Evolutionary conservation across 2,888 invertebrate genomes (phyloP).

Genomic region (Leucophenga maculata): DNA sequence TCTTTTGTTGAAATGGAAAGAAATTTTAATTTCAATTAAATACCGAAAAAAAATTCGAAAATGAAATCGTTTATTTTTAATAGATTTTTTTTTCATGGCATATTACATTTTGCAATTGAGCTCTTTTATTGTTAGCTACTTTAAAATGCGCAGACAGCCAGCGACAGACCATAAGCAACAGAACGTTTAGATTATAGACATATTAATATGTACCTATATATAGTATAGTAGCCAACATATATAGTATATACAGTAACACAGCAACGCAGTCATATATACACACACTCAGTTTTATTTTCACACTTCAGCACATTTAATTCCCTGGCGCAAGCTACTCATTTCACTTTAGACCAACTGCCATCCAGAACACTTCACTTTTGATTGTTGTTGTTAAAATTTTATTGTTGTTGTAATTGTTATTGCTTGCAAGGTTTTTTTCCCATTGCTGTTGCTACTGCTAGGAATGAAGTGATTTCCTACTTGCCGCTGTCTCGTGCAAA

Average conservation of each 20-base stretch:
- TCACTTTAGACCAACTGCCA: too few species aligned
- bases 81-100: neutral
- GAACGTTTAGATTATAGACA: slow-evolving; percentile 20
- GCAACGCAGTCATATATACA: neutral
- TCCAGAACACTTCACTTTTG: slow-evolving; percentile 3
- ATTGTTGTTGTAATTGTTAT: slow-evolving; percentile 39
- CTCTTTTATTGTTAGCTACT: neutral
- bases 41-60: neutral
- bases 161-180: neutral
- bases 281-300: slow-evolving; percentile 41
- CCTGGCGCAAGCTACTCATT: neutral
- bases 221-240: too few species aligned
- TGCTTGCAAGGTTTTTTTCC: slow-evolving; percentile 28
- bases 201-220: too few species aligned
- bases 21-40: too few species aligned
- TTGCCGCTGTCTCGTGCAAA: neutral
- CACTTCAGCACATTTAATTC: slow-evolving; percentile 47
- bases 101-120: neutral
- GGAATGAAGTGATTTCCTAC: too few species aligned
- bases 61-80: too few species aligned
- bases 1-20: too few species aligned
- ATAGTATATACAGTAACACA: neutral
- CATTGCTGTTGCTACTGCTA: slow-evolving; percentile 5
- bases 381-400: slow-evolving; percentile 20
- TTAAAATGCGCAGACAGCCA: too few species aligned